Conservation (phyloP, 2,888 invertebrate genomes). For the Myopa testacea region DNA sequence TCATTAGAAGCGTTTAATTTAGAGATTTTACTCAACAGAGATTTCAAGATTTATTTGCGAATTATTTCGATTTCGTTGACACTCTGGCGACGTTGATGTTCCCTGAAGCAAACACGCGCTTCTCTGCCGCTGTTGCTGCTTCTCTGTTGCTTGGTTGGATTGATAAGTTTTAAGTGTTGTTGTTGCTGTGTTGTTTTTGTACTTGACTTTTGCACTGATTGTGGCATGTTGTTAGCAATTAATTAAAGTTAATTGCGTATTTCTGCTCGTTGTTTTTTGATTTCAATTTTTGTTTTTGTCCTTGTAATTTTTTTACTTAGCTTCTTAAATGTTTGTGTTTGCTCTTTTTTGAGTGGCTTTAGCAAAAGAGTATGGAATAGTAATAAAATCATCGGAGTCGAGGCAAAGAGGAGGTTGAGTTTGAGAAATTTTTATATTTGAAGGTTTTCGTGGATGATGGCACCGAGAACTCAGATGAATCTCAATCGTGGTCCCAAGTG, state of each 20-base stretch:
- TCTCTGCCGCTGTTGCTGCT: neutral
- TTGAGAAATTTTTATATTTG: too few species aligned
- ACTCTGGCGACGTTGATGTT: neutral
- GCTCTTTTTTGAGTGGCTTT: neutral
- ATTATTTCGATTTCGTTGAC: conserved; percentile 26
- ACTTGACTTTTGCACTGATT: neutral
- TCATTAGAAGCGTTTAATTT: conserved; percentile 32
- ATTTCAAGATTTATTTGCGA: conserved; percentile 14
- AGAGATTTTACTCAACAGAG: conserved; percentile 1
- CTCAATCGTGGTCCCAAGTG: too few species aligned
- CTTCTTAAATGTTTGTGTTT: conserved; percentile 18
- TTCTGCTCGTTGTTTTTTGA: conserved; percentile 9
- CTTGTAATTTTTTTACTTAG: conserved; percentile 17
- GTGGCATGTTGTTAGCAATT: conserved; percentile 30
- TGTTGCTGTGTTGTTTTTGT: conserved; percentile 29
- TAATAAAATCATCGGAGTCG: too few species aligned
- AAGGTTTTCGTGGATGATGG: too few species aligned
- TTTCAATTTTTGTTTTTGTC: conserved; percentile 16
- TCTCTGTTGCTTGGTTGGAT: neutral
- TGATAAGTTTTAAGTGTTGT: conserved; percentile 15
- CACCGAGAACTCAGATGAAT: too few species aligned
- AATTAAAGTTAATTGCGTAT: conserved; percentile 39
- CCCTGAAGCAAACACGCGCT: neutral
- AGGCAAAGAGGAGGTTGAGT: too few species aligned
- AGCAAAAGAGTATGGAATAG: neutral